Evolutionary conservation across 2,113 vertebrate species (phyloP), one percentile per base, ranked within the genome.

Genomic region (Lagopus muta): DNA sequence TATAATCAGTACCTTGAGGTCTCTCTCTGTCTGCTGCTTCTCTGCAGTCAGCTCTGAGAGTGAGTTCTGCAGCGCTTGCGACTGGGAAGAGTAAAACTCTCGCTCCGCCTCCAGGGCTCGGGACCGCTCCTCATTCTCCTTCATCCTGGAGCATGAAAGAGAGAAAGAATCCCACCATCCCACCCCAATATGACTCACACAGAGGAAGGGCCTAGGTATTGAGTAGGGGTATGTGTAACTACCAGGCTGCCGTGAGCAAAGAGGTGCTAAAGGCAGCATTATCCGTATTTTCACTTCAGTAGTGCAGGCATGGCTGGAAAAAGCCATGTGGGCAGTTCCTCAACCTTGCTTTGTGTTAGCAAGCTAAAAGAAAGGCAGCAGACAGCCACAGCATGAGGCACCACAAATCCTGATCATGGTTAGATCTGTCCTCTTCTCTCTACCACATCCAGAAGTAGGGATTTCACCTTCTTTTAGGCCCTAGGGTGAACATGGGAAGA

Each of bases 1-100:
- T 3, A 3, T 36, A 55, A 34, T n/a, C n/a, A 36, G 18, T 96
- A 99, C 99, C 99, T 99, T 99, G 77, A 99, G 99, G 94, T 99
- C 99, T 28, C 95, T 98, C 96, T 99, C 99, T 0, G 99, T 98
- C 97, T 99, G 98, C 96, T 98, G 98, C 86, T 99, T 99, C 97
- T 99, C 99, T 0, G 97, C 98, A 0, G 98, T 98, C 95, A 99
- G 98, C 97, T 99, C 99, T 6, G 95, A 97, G 52, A 99, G 98
- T 0, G 99, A 99, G 96, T 98, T 98, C 98, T 99, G 99, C 96
- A 99, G 97, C 0, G 98, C 97, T 74, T 93, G 97, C 0, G 99
- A 98, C 97, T 99, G 98, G 55, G 98, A 97, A 2, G 98, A 99
- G 93, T 99, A 99, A 95, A 98, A 99, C 91, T 99, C 99, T 2